Evolutionary conservation across 2,113 vertebrate genomes (phyloP), one percentile per base, ranked within the genome.

Genomic region (Bubo scandiacus): DNA sequence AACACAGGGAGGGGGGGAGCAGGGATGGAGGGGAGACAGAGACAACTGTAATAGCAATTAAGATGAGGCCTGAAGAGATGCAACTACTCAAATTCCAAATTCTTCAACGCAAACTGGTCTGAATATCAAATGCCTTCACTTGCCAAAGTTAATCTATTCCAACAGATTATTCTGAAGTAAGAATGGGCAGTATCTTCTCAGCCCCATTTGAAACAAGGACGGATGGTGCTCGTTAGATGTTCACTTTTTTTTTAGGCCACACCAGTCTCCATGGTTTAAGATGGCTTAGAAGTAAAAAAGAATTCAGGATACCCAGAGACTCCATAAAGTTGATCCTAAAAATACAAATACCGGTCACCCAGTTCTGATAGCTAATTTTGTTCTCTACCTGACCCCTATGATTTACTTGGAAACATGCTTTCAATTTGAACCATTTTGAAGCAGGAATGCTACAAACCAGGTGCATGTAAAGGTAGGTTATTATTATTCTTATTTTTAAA

Each of bases 61-160:
- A 9, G 20, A 27, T 2, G 17, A 70, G 22, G 85, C 83, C 90
- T 43, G 58, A n/a, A 58, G 77, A 91, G 47, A 88, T 74, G 78
- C 92, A 95, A 45, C 86, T 12, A 65, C 67, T 95, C 92, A 34
- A 32, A 93, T 86, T 88, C 85, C 92, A 95, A 87, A 90, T 72
- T 81, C 77, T 92, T 52, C 94, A 96, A 22, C 20, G 81, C 92
- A 97, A 95, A 95, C 68, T 38, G 62, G 30, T 52, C 92, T 81
- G 66, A 61, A 1, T 3, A 29, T 27, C 51, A 5, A 6, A 19
- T 29, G 42, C 51, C 82, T 83, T 34, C 71, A 21, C 34, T 65
- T 67, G 78, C 54, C 87, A 62, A 62, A 11, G 12, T 23, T 19
- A 29, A 25, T 9, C 66, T 51, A 23, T 29, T 0, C 59, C 88